Base-by-base conservation (phyloP, 1,140 invertebrate genomes). In the Drosophila ohnishii region DNA sequence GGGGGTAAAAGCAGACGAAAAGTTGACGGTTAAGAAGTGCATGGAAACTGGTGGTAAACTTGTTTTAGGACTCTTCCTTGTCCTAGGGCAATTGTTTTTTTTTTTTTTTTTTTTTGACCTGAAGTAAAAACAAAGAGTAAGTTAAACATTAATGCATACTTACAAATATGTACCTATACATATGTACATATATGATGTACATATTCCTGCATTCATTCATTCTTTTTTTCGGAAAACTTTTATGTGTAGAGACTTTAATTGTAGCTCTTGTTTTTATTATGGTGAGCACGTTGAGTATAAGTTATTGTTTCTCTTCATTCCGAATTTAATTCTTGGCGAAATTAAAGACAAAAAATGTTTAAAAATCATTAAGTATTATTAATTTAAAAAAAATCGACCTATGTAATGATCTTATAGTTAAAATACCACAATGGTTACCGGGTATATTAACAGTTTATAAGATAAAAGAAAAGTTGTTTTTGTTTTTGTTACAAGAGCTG, bases 51-150 rank as follows among this genome's bases (percentile, higher is more conserved):
- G 35, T 42, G 16, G 58, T 50, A 67, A 67, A 67, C 64, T 28
- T 66, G 64, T 67, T 67, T 66, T 42, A 28, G 35, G n/a, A 66
- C 44, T 39, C 16, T 42, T 42, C 16, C 28, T 40, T 67, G 28
- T 66, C 64, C 61, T 67, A 42, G 13, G 48, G 30, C 61, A 67
- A 48, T 63, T 60, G 30, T 53, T 53, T 19, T 53, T 37, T 22
- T 35, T 53, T 35, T 53, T 47, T 3, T 53, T 53, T 53, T 47
- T 5, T 16, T 11, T 19, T 60, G 25, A 65, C 22, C 60, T 37
- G 16, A 45, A 65, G 32, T n/a, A 35, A 65, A 62, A 40, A 28
- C 11, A 61, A 62, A 13, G 11, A 59, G 32, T 30, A 19, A 25
- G 22, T 14, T 11, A 45, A 1, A 25, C 30, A 28, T 28, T 48